Base-by-base conservation (phyloP, 1,140 invertebrate genomes). In the Cecropterus lyciades region DNA sequence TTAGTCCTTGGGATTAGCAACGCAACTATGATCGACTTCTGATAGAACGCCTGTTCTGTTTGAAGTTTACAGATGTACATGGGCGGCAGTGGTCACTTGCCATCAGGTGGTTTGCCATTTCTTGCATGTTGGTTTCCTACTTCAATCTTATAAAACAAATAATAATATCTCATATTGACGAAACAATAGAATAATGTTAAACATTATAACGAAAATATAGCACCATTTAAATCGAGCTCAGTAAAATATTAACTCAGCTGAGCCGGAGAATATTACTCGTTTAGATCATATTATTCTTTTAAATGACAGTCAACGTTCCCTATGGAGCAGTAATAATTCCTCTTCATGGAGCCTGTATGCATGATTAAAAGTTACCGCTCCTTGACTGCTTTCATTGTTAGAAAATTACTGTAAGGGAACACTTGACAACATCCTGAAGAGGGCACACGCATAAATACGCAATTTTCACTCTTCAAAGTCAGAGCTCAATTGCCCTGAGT, bases 361-460 rank as follows among this genome's bases (percentile, higher is more conserved):
- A 53, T 57, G 65, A 72, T 72, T 72, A 72, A 53, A 67, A 68
- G 63, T 59, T 60, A 67, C 55, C 59, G 63, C 52, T 49, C 49
- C 62, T 72, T 57, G 49, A 69, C 63, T 46, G 53, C 33, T 51
- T 56, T 49, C 51, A 68, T 62, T 69, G 55, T 69, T 65, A 60
- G 55, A 45, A 45, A 57, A 57, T 57, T 57, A 45, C 55, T 57
- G 15, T 17, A 10, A 45, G 55, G 17, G 20, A 42, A n/a, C 43
- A 57, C 59, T 64, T 57, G 59, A 69, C 60, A 56, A n/a, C n/a
- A n/a, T 69, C 52, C 67, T 53, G 52, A 56, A 20, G 67, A 11
- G 5, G 16, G 14, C 57, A 30, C 45, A 37, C 49, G 27, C 64
- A 33, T 40, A 43, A 20, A 24, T 42, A 43, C 55, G 55, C 40